These are phyloP conservation scores for Rhinichthys osculus DNA, from an alignment of 2,797 vertebrate species.

Conservation along the genomic window DNA sequence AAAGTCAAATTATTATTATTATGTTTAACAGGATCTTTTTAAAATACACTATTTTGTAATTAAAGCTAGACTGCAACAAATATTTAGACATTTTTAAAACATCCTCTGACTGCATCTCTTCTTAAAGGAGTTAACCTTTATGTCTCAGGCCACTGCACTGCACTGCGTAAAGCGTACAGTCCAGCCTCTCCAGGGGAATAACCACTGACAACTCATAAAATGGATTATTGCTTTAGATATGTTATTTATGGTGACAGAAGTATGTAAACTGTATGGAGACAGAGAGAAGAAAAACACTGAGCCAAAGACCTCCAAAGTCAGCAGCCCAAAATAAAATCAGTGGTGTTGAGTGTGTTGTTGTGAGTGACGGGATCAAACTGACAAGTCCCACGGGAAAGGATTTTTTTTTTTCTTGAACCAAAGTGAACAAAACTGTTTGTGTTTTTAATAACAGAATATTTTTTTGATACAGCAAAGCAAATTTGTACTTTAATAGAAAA, in stretches of 20 bases:
- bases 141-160: conserved; percentile 48
- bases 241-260: conserved; percentile 62
- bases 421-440: conserved; percentile 18
- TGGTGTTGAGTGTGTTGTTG: conserved; percentile 34
- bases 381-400: conserved; percentile 45
- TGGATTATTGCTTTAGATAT: conserved; percentile 63
- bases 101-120: conserved; percentile 46
- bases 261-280: conserved; percentile 63
- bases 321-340: conserved; percentile 42
- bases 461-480: too few species aligned
- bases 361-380: conserved; percentile 40
- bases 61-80: conserved; percentile 46
- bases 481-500: not conserved
- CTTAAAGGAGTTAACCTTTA: conserved; percentile 57
- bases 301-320: conserved; percentile 49
- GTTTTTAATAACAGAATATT: not conserved
- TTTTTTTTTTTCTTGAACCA: conserved; percentile 11
- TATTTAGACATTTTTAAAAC: conserved; percentile 52
- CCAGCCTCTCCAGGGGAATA: conserved; percentile 59
- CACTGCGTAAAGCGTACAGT: conserved; percentile 48
- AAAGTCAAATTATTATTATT: not conserved
- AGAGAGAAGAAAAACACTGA: conserved; percentile 45
- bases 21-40: conserved; percentile 16
- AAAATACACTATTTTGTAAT: conserved; percentile 38
- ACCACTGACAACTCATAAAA: conserved; percentile 64